phyloP scores from a whole-genome alignment of 2,888 invertebrate genomes.

The Plebejus anna region DNA sequence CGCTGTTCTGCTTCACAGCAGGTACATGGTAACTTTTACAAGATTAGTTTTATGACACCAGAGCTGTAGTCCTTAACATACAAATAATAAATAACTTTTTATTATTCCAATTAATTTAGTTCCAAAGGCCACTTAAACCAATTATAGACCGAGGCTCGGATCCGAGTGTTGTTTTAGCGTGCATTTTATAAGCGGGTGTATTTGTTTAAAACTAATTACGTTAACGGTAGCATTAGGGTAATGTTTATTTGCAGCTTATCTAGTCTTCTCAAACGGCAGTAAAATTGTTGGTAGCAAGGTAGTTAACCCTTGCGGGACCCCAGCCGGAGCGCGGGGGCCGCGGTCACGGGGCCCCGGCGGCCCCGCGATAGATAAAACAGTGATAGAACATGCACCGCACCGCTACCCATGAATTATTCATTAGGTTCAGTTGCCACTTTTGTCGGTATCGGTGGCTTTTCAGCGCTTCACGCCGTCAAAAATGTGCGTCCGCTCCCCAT shows the following conservation, averaged over 20 bases:
- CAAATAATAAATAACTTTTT: conserved; percentile 2
- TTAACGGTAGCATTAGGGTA: conserved; percentile 64
- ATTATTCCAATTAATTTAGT: background rate
- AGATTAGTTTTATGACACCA: background rate
- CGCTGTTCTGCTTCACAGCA: background rate
- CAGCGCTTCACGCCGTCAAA: conserved; percentile 75
- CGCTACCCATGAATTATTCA: conserved; percentile 78
- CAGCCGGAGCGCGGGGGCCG: conserved; percentile 51
- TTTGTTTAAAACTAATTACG: conserved; percentile 59
- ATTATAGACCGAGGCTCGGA: conserved; percentile 8
- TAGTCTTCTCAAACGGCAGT: conserved; percentile 71
- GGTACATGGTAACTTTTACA: background rate
- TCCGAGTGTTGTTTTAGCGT: conserved; percentile 38
- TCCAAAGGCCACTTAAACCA: conserved; percentile 5
- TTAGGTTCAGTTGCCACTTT: conserved; percentile 80
- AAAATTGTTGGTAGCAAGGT: conserved; percentile 73
- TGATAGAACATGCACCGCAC: conserved; percentile 81
- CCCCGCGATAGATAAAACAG: conserved; percentile 80
- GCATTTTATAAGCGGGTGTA: conserved; percentile 42
- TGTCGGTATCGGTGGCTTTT: conserved; percentile 79
- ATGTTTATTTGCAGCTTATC: conserved; percentile 75
- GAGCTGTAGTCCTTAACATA: background rate
- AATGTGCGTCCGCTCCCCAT: conserved; percentile 72
- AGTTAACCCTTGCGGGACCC: conserved; percentile 70
- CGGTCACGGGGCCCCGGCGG: conserved; percentile 50